phyloP scores from a whole-genome alignment of 2,113 vertebrate genomes.

The Vidua macroura region DNA sequence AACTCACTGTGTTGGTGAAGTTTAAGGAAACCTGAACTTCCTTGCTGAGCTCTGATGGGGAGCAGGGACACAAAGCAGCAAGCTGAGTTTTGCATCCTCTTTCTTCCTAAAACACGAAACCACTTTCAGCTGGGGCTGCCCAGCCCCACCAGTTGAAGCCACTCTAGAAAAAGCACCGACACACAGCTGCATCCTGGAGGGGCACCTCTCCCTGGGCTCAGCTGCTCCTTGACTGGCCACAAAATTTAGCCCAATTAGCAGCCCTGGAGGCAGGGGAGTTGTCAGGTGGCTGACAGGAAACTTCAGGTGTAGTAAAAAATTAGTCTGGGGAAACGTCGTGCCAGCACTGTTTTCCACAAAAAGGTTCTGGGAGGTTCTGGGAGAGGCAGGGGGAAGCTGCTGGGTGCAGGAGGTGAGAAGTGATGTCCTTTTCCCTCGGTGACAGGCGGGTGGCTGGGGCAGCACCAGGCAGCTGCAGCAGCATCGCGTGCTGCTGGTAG shows the following conservation, averaged over 20 bases:
- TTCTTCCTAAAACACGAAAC: neutral
- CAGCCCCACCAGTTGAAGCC: neutral
- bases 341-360: accelerated
- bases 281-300: neutral
- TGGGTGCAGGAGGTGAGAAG: neutral
- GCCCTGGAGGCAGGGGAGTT: neutral
- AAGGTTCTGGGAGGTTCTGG: neutral
- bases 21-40: neutral
- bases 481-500: neutral
- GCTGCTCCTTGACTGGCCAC: neutral
- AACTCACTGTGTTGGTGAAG: accelerated
- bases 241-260: neutral
- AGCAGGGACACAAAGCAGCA: neutral
- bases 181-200: neutral
- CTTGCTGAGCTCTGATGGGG: neutral
- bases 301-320: neutral
- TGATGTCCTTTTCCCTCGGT: neutral
- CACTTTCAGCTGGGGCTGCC: neutral
- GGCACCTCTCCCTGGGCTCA: neutral
- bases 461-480: conserved; percentile 19
- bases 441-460: neutral
- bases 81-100: neutral
- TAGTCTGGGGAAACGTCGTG: accelerated
- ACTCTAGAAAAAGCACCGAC: neutral
- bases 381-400: neutral